Evolutionary conservation across 2,113 vertebrate genomes (phyloP).

Genomic region (Odocoileus hemionus): DNA sequence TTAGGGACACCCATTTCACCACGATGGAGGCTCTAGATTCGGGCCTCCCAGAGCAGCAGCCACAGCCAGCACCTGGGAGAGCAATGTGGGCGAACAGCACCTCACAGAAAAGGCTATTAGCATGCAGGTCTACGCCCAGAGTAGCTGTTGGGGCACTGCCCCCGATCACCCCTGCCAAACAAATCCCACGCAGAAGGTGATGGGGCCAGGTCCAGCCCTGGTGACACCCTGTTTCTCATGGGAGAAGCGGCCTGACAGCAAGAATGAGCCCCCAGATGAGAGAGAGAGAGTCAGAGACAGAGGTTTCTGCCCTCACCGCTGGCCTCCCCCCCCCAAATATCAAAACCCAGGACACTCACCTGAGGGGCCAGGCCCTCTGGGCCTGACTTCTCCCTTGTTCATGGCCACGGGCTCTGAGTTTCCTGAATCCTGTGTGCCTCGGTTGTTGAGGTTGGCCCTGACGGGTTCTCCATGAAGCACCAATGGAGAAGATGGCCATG

Average conservation of each 20-base stretch:
- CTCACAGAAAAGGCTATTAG: no score
- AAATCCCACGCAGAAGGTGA: neutral
- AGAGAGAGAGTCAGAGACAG: neutral
- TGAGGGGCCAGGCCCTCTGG: neutral
- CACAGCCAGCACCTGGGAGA: neutral
- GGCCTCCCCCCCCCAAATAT: no score
- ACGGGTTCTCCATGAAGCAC: neutral
- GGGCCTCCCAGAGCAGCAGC: neutral
- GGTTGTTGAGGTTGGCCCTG: neutral
- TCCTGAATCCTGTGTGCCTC: neutral
- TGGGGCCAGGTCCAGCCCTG: neutral
- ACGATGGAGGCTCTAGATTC: neutral
- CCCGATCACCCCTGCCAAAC: fast-evolving
- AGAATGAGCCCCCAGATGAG: neutral
- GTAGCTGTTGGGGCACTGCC: neutral
- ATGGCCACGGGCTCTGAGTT: neutral
- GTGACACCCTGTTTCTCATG: fast-evolving
- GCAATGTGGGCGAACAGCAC: fast-evolving
- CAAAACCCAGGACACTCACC: slow-evolving; percentile 1
- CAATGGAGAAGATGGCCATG: no score
- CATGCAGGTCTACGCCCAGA: no score
- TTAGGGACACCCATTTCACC: neutral
- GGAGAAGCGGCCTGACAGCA: neutral
- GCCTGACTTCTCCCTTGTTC: neutral
- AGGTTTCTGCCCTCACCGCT: neutral